Evolutionary conservation across 2,113 vertebrate species (phyloP), one percentile per base, ranked within the genome.

Genomic region (Xenopus borealis): DNA sequence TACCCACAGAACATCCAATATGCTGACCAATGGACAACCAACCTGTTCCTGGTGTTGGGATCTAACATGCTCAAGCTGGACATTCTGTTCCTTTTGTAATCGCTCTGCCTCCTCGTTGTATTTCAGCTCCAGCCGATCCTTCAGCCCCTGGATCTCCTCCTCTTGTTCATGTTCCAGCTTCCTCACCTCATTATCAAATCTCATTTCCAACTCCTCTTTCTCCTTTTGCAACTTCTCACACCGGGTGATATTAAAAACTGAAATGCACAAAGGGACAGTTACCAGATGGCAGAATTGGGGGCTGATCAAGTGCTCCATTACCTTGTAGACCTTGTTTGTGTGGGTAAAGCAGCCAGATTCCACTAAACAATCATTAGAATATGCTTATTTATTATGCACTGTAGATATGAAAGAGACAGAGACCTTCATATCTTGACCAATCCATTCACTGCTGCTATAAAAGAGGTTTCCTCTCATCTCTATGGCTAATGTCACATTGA

Each of bases 221-320:
- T 98, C 95, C 57, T 85, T 89, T 83, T 94, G 94, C 17, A 98
- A 84, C 68, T 89, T 89, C 91, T 96, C 93, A 80, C 93, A 95
- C 79, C 85, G 91, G 0, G 80, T 88, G 0, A 92, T 91, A 12
- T 88, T 93, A 85, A 92, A 89, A 79, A 92, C 97, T 98, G 40
- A 19, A 27, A 63, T 59, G 68, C 10, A 46, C 8, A 70, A 9
- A 57, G 14, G 12, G 14, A 50, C 47, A 50, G 33, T 40, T 40
- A 40, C 33, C 10, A 2, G 14, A 50, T 50, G 7, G 55, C 16
- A 78, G 46, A 75, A 59, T 23, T 30, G 4, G 52, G 7, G 0
- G 0, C 46, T 50, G 47, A 4, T 16, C 47, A 7, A 40, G 33
- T 40, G 23, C 23, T 27, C 23, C 23, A 6, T 40, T 2, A 40